Evolutionary conservation across 2,888 invertebrate genomes (phyloP), one percentile per base, ranked within the genome.

Genomic region (Chymomyza caudatula): DNA sequence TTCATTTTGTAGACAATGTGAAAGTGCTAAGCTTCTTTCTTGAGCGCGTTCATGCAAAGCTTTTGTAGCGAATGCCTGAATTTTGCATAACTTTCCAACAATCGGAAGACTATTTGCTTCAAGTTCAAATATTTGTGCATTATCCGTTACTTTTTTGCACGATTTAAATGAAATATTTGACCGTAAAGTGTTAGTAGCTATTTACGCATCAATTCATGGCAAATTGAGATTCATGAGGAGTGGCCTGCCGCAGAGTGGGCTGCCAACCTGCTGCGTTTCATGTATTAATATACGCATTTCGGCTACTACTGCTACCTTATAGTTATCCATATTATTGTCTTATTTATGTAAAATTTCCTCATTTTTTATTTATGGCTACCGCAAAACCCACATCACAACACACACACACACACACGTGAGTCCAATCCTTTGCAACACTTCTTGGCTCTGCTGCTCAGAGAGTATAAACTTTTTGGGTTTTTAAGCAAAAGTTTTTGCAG

Each of bases 291-390:
- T 37, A 37, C 29, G 29, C 11, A 37, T 37, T 2, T 37, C 29
- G 6, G 29, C 23, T 23, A 25, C 25, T 25, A 11, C 29, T 37
- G 29, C 11, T 37, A 37, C 29, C 29, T 37, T 37, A 47, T 47
- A 47, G 17, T 47, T 17, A 17, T 17, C 44, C 44, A 47, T 69
- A 84, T 71, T 80, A 60, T 80, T 71, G 63, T 76, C 71, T 78
- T 81, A 79, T 81, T 79, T 81, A 81, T 80, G 84, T 80, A 63
- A 67, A 81, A 72, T 73, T 75, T 66, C 69, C 29, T 37, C 29
- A 37, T 80, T 54, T 65, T 68, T 75, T 80, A 84, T 80, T 77
- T 79, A 80, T 73, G 75, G 59, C 64, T 76, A 71, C 82, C 76
- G 76, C 71, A 78, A 67, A 64, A 57, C 57, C 23, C 59, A 51